phyloP scores from a whole-genome alignment of 2,113 vertebrate genomes.

The Cyphomyrus discorhynchus region DNA sequence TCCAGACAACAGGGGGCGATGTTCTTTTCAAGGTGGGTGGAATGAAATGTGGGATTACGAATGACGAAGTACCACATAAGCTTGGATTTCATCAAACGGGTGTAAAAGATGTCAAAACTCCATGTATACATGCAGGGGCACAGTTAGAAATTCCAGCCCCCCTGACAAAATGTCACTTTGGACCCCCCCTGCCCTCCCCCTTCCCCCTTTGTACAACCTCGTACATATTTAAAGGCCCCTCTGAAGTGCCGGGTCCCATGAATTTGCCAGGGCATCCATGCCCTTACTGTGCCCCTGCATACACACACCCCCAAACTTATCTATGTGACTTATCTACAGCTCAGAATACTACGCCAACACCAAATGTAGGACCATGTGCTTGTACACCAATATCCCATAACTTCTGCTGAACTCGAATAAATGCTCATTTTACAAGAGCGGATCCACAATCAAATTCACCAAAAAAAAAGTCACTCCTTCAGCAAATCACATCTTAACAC shows the following conservation, averaged over 20 bases:
- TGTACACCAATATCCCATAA: constrained; percentile 32
- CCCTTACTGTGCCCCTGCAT: not conserved
- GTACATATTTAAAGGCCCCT: not conserved
- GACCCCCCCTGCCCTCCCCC: not conserved
- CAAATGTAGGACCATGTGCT: constrained; percentile 25
- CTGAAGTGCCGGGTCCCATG: not conserved
- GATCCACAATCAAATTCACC: not conserved
- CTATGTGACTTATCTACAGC: not conserved
- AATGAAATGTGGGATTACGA: not conserved
- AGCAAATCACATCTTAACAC: constrained; percentile 62
- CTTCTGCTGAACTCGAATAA: constrained; percentile 32
- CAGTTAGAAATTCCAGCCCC: not conserved
- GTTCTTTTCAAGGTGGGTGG: not conserved
- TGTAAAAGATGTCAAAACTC: not conserved
- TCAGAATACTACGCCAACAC: not conserved
- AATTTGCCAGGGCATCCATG: not conserved
- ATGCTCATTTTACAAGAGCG: constrained; percentile 29
- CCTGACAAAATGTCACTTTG: not conserved
- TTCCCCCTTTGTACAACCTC: not conserved
- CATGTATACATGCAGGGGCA: not conserved
- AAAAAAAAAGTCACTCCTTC: constrained; percentile 51
- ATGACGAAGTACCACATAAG: not conserved
- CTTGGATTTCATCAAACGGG: not conserved
- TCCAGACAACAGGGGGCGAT: not conserved
- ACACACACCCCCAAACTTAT: not conserved